Percentiles rank a stretch among this genome's conserved stretches.
phyloP scores from a whole-genome alignment of 2,797 vertebrate genomes.

The Notolabrus celidotus region DNA sequence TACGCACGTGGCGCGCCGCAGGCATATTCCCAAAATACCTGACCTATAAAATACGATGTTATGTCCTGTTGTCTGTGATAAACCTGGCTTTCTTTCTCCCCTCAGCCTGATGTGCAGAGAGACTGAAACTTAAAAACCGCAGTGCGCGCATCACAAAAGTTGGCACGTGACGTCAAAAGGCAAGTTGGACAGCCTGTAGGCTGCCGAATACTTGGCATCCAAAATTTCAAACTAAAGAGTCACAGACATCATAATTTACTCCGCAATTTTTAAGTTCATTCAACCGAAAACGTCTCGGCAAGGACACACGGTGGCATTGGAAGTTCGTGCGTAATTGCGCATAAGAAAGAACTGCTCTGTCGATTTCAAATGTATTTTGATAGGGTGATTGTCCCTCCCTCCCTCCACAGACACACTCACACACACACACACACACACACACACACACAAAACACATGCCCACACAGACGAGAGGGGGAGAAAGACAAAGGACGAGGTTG shows the following conservation, averaged over 20 bases:
- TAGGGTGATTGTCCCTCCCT: background rate
- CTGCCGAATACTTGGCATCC: background rate
- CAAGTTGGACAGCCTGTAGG: background rate
- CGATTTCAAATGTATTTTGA: background rate
- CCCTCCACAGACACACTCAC: background rate
- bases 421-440: background rate
- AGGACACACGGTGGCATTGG: background rate
- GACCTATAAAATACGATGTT: constrained; percentile 41
- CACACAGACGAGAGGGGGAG: background rate
- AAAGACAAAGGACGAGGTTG: background rate
- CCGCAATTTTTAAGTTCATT: background rate
- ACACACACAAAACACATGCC: background rate
- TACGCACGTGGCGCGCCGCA: constrained; percentile 62
- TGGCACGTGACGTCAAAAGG: constrained; percentile 55
- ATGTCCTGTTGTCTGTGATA: constrained; percentile 7
- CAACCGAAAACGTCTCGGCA: background rate
- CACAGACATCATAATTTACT: background rate
- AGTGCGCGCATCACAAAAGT: constrained; percentile 33
- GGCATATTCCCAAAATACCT: constrained; percentile 53
- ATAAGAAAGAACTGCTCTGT: background rate
- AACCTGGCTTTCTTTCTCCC: background rate
- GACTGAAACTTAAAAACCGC: constrained; percentile 11
- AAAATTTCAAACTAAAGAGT: background rate
- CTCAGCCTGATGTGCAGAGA: constrained; percentile 1
- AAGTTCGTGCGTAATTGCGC: constrained; percentile 54